Evolutionary conservation across 1,140 invertebrate genomes (phyloP), one percentile per base, ranked within the genome.

Genomic region (Chlorops oryzae): DNA sequence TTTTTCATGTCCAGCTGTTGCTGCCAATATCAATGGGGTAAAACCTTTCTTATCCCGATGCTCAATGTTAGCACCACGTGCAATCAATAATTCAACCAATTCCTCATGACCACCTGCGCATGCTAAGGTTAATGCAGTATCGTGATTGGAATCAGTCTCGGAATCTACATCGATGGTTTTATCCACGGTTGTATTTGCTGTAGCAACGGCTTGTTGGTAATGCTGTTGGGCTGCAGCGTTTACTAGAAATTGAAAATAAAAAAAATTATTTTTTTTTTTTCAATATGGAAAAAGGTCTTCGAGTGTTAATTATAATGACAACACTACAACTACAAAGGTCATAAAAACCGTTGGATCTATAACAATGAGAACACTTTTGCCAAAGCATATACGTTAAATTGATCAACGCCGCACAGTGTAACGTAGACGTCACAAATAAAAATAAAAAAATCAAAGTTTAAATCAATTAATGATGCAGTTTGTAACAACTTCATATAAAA

Each of bases 11-110:
- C 96, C 96, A 25, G 92, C 94, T 10, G 95, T 98, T 10, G 96
- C 94, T 24, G 96, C 95, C 53, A 99, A 76, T 59, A 98, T 98
- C 3, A 99, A 75, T 3, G 96, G 96, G 0, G 96, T 98, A 70
- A 98, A 98, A 24, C 96, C 96, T 77, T 99, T 99, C 73, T 99
- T 99, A 70, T 99, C 96, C 5, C 95, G 80, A 75, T 99, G 96
- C 75, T 99, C 90, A 68, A 98, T 96, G 73, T 96, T 87, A 2
- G 95, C 92, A 38, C 90, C 90, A 53, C 93, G 81, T 47, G 81
- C 83, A 2, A 99, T 78, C 17, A 99, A 78, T 58, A 98, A 77
- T 70, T 91, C 88, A 5, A 97, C 94, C 1, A 98, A 78, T 62
- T 98, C 94, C 64, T 93, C 89, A 70, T 98, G 93, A 1, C 96